Percentiles rank a stretch among this genome's conserved stretches.
Conservation (phyloP, 2,113 vertebrate genomes). For the Heterotilapia buettikoferi region DNA sequence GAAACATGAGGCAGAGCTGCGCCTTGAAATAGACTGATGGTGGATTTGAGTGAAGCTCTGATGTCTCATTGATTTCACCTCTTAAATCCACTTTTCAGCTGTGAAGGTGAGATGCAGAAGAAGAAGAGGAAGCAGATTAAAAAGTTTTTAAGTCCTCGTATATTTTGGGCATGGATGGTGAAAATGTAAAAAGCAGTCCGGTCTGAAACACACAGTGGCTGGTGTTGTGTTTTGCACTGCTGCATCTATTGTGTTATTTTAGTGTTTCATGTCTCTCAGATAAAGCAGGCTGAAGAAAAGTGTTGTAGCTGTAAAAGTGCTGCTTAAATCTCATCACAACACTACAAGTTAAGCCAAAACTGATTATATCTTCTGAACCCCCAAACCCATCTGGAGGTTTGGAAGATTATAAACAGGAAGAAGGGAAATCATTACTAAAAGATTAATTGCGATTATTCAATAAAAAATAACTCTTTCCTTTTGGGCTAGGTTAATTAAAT, state of each 20-base stretch:
- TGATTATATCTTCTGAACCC: neutral
- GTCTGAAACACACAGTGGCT: neutral
- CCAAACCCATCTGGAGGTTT: neutral
- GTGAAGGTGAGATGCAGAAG: neutral
- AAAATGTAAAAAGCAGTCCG: conserved; percentile 2
- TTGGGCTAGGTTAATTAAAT: neutral
- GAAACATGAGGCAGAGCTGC: neutral
- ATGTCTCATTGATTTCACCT: conserved; percentile 47
- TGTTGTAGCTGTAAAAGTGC: neutral
- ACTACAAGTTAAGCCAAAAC: neutral
- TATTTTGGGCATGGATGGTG: conserved; percentile 6
- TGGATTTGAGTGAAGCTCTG: conserved; percentile 4
- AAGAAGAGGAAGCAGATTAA: conserved; percentile 7
- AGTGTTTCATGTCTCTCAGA: neutral
- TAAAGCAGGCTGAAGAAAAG: neutral
- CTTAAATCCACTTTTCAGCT: conserved; percentile 36
- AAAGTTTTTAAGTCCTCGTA: conserved; percentile 1
- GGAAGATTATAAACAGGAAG: neutral
- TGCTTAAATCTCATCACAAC: neutral
- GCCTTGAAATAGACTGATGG: neutral
- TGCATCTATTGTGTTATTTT: neutral
- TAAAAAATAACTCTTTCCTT: neutral
- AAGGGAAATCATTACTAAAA: neutral
- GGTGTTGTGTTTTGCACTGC: neutral
- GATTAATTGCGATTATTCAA: neutral